Evolutionary conservation across 1,140 invertebrate species (phyloP).

Genomic region (Ips typographus): DNA sequence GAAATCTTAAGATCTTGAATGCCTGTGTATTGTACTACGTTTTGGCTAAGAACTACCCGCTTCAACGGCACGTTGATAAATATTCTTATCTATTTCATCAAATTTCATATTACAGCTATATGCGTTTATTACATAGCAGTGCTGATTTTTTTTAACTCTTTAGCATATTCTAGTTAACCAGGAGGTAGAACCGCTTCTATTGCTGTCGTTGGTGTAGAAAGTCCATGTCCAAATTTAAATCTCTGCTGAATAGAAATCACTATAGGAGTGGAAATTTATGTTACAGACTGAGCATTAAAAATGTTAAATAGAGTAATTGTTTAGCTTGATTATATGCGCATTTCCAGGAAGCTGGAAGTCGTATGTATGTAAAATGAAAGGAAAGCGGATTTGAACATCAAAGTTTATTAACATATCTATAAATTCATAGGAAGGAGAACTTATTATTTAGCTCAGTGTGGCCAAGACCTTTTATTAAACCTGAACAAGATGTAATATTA

Average conservation of each 20-base stretch:
- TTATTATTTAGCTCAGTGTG: no score
- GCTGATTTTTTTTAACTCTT: no score
- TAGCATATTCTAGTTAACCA: no score
- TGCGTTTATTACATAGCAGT: no score
- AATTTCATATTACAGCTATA: no score
- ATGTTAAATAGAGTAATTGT: slow-evolving; percentile 6
- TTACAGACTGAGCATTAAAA: not conserved
- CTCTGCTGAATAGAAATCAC: slow-evolving; percentile 1
- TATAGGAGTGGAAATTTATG: slow-evolving; percentile 2
- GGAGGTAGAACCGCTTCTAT: no score
- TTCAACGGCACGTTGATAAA: not conserved
- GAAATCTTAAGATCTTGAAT: slow-evolving; percentile 34
- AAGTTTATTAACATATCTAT: no score
- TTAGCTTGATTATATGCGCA: not conserved
- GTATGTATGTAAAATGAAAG: not conserved
- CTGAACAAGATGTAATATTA: no score
- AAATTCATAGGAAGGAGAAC: no score
- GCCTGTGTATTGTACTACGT: slow-evolving; percentile 37
- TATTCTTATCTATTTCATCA: no score
- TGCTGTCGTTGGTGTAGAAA: not conserved
- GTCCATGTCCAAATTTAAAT: slow-evolving; percentile 1
- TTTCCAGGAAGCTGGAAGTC: not conserved
- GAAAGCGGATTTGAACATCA: no score
- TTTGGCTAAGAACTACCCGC: slow-evolving; percentile 9
- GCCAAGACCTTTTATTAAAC: no score